Base-by-base conservation (phyloP, 1,140 invertebrate species). In the Drosophila subobscura region DNA sequence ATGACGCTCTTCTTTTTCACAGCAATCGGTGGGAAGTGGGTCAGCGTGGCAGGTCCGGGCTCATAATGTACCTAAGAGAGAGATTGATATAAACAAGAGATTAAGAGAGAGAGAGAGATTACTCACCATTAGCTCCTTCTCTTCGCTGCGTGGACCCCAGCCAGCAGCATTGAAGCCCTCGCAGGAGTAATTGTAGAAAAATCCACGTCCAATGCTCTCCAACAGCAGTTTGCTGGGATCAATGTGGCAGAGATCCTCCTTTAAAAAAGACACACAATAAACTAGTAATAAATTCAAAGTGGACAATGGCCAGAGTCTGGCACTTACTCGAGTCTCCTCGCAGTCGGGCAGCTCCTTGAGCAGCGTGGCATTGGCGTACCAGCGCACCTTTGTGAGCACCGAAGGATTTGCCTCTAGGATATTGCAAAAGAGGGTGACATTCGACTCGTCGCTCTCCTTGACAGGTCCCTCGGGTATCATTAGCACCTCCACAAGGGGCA, bases 131-230 rank as follows among this genome's bases (percentile, higher is more conserved):
- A 97, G 93, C 73, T 96, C 94, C 7, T 94, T 94, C 54, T 94
- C 94, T 23, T 94, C 92, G 5, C 96, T 97, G 65, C 94, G 92
- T 8, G 94, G 93, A 33, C 97, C 96, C 95, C 96, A 97, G 8
- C 96, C 97, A 12, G 97, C 97, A 10, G 94, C 94, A 92, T 97
- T 98, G 83, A 94, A 95, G 2, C 96, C 97, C 79, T 96, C 94
- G 91, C 97, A 98, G 0, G 96, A 97, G 92, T 97, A 98, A 91
- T 98, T 97, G n/a, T 97, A 97, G 67, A 97, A 96, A 89, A 97
- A 97, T 51, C 94, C 95, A 61, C 96, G 94, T 5, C 94, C 95
- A 12, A 97, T 97, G 67, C 95, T 94, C 74, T 97, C 95, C 16
- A 98, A 92, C 33, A 97, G 93, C 67, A 97, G 92, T 92, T 96